phyloP scores from a whole-genome alignment of 2,888 invertebrate species.

The Phrixothrix hirtus region DNA sequence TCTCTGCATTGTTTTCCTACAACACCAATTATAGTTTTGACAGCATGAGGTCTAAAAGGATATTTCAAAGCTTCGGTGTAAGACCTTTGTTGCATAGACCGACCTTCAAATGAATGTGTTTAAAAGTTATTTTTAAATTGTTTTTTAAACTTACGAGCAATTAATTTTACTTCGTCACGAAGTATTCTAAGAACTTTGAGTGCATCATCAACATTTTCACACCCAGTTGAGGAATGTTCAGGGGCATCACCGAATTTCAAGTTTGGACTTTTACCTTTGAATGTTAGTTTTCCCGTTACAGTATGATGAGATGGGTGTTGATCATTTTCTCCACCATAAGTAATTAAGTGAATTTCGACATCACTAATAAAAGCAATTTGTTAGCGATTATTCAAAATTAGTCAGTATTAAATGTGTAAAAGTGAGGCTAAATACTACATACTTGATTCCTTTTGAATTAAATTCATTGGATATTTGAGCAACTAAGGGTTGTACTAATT shows the following conservation, averaged over 20 bases:
- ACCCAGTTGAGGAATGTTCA: slow-evolving; percentile 39
- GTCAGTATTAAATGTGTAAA: not conserved
- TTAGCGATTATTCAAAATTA: no score
- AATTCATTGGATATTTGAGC: slow-evolving; percentile 63
- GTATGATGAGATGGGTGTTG: slow-evolving; percentile 65
- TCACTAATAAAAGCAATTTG: no score
- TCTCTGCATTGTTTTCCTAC: slow-evolving; percentile 65
- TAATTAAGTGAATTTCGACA: slow-evolving; percentile 62
- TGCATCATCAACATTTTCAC: slow-evolving; percentile 42
- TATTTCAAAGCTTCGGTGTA: slow-evolving; percentile 67
- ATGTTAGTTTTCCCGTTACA: slow-evolving; percentile 50
- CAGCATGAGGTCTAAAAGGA: slow-evolving; percentile 76
- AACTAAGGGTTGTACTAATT: slow-evolving; percentile 65
- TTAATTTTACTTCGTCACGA: slow-evolving; percentile 46
- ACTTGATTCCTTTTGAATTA: slow-evolving; percentile 66
- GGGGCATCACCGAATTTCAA: slow-evolving; percentile 48
- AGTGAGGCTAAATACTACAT: slow-evolving; percentile 47
- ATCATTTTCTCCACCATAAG: slow-evolving; percentile 61
- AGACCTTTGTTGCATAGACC: slow-evolving; percentile 53
- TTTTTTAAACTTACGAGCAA: no score
- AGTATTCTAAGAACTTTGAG: slow-evolving; percentile 43
- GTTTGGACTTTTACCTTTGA: slow-evolving; percentile 58
- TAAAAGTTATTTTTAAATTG: no score
- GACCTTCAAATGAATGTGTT: no score
- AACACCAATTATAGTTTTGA: slow-evolving; percentile 72